phyloP scores from a whole-genome alignment of 2,113 vertebrate species.

The Acanthisitta chloris region DNA sequence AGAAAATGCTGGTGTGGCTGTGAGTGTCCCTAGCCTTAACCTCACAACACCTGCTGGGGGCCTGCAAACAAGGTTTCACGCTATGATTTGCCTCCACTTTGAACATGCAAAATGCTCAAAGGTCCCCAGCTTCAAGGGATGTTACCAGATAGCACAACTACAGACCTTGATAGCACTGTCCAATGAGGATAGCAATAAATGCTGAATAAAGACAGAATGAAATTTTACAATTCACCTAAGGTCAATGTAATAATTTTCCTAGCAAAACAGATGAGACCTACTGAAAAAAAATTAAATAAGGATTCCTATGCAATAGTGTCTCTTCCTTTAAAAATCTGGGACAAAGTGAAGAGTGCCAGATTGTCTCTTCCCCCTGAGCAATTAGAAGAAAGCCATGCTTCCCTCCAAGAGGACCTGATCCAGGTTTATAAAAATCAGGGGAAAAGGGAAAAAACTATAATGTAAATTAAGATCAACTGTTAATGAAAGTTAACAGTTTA shows the following conservation, averaged over 20 bases:
- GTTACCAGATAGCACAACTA: background rate
- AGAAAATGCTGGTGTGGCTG: background rate
- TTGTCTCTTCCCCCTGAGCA: background rate
- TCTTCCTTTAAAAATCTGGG: slow-evolving; percentile 28
- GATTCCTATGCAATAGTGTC: background rate
- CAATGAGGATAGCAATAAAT: background rate
- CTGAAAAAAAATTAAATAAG: too few relatives aligned
- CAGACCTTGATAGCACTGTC: background rate
- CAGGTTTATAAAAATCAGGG: background rate
- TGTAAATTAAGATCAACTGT: background rate
- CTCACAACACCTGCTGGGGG: background rate
- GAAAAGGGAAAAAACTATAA: background rate
- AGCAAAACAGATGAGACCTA: slow-evolving; percentile 5
- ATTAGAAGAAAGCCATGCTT: background rate
- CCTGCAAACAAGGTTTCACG: accelerated
- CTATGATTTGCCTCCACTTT: background rate
- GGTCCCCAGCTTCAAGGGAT: background rate
- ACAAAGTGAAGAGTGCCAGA: background rate
- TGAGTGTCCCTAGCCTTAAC: background rate
- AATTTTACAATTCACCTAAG: background rate
- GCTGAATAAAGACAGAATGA: background rate
- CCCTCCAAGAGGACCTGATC: background rate
- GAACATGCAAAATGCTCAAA: background rate
- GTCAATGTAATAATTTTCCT: background rate
- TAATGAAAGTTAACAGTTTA: slow-evolving; percentile 37